Evolutionary conservation across 2,113 vertebrate genomes (phyloP).

Genomic region (Argyrosomus japonicus): DNA sequence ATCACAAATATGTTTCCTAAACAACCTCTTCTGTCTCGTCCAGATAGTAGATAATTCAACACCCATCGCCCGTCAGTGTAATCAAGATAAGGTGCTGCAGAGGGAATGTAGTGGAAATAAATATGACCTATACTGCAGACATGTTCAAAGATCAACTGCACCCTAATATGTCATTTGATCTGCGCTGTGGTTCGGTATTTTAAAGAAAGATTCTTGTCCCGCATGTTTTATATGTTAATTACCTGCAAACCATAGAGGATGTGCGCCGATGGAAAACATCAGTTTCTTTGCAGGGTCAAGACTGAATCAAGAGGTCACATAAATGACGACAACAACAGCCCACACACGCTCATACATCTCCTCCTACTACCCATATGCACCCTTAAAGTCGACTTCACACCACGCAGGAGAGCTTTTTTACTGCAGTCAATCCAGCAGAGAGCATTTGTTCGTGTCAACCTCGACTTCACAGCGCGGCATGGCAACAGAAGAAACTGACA

Average conservation of each 20-base stretch:
- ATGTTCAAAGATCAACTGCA: conserved; percentile 27
- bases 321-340: conserved; percentile 6
- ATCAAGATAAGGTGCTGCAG: conserved; percentile 20
- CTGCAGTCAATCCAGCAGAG: conserved; percentile 12
- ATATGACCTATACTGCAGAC: neutral
- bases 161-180: conserved; percentile 28
- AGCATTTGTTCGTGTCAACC: neutral
- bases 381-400: conserved; percentile 4
- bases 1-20: conserved; percentile 45
- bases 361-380: conserved; percentile 29
- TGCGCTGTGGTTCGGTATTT: conserved; percentile 1
- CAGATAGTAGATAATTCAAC: conserved; percentile 18
- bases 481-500: neutral
- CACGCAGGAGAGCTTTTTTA: neutral
- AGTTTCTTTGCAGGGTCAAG: neutral
- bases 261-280: neutral
- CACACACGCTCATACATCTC: conserved; percentile 12
- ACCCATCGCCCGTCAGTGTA: neutral
- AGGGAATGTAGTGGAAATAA: conserved; percentile 30
- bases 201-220: conserved; percentile 6
- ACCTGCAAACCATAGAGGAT: conserved; percentile 18
- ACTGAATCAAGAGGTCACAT: conserved; percentile 12
- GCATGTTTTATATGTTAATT: conserved; percentile 1
- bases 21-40: conserved; percentile 19
- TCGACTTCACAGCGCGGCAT: neutral